Percentiles rank a stretch among this genome's conserved stretches.
Conservation (phyloP, 2,797 vertebrate genomes). For the Bovichtus diacanthus region DNA sequence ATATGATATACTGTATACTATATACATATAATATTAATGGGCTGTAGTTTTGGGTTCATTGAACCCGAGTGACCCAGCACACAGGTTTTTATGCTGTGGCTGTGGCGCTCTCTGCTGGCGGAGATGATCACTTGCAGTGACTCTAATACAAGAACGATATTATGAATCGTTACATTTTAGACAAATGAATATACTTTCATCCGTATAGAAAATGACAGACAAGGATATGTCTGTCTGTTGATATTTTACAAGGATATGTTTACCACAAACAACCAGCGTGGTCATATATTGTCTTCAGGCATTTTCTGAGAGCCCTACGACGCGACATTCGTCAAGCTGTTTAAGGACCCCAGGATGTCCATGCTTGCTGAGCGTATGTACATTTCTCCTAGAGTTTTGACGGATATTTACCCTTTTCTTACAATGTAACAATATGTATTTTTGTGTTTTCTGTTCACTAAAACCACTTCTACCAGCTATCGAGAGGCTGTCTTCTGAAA, state of each 20-base stretch:
- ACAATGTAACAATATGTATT: fast-evolving
- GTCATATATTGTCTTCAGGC: slow-evolving; percentile 72
- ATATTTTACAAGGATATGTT: neutral
- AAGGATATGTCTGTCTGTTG: no score
- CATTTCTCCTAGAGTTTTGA: neutral
- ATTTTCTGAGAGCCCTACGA: slow-evolving; percentile 15
- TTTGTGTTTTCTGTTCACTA: fast-evolving
- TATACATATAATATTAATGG: neutral
- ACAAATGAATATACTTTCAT: fast-evolving
- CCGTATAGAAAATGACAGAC: fast-evolving
- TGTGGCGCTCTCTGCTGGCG: slow-evolving; percentile 48
- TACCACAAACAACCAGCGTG: neutral
- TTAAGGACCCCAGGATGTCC: slow-evolving; percentile 88
- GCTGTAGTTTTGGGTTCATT: neutral
- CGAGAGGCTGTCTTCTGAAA: fast-evolving
- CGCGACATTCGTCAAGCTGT: slow-evolving; percentile 26
- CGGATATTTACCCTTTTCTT: neutral
- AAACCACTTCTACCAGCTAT: fast-evolving
- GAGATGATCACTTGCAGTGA: neutral
- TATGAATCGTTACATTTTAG: neutral
- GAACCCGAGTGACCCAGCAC: neutral
- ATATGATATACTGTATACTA: neutral
- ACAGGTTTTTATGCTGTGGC: neutral
- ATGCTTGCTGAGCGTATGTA: slow-evolving; percentile 92
- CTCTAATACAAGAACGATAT: neutral